Percentiles rank a stretch among this genome's conserved stretches.
Evolutionary conservation across 2,888 invertebrate species (phyloP).

Genomic region (Trilocha varians): DNA sequence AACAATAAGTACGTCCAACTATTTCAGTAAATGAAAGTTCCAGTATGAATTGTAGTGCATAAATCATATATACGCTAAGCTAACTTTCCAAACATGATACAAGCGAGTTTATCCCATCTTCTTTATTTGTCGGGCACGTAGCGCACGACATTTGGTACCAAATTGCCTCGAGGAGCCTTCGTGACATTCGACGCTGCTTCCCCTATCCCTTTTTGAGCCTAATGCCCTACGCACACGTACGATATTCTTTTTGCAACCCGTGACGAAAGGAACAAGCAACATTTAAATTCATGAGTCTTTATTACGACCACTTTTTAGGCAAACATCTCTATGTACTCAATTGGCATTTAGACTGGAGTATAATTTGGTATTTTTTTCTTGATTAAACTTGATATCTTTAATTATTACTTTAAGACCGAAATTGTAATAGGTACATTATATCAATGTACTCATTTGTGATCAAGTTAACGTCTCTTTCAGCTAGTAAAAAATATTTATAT

Average conservation of each 20-base stretch:
- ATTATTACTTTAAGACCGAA: too few relatives aligned
- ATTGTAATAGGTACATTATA: too few relatives aligned
- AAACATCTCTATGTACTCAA: background rate
- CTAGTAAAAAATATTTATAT: background rate
- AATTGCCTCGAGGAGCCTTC: slow-evolving; percentile 67
- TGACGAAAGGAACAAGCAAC: slow-evolving; percentile 30
- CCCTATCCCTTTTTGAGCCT: slow-evolving; percentile 48
- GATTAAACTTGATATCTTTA: too few relatives aligned
- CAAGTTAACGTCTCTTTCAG: too few relatives aligned
- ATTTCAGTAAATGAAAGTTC: background rate
- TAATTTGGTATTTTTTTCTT: too few relatives aligned
- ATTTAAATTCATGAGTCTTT: slow-evolving; percentile 44
- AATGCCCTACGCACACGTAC: slow-evolving; percentile 57
- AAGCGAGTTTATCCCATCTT: slow-evolving; percentile 54
- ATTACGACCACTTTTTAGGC: slow-evolving; percentile 19
- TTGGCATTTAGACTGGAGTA: background rate
- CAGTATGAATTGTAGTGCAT: background rate
- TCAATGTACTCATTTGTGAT: too few relatives aligned
- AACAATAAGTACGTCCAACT: too few relatives aligned
- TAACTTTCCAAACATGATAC: slow-evolving; percentile 19
- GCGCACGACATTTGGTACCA: slow-evolving; percentile 67
- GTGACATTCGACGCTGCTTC: slow-evolving; percentile 48
- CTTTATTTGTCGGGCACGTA: slow-evolving; percentile 70
- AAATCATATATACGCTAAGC: background rate
- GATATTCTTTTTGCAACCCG: slow-evolving; percentile 40